Base-by-base conservation (phyloP, 2,888 invertebrate species). In the Steinernema carpocapsae region DNA sequence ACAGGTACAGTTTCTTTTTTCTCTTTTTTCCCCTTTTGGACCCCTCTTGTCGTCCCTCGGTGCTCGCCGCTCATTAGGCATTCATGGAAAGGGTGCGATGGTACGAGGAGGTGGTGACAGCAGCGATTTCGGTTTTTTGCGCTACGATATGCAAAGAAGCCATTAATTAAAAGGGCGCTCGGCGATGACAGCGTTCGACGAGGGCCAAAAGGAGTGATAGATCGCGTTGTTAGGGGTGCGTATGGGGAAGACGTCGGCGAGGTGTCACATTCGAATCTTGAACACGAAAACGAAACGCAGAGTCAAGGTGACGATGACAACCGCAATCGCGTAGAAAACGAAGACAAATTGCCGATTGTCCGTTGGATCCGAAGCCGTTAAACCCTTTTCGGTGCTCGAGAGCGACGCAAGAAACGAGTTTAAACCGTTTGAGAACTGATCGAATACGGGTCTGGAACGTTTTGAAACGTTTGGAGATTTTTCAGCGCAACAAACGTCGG, bases 1-100 rank as follows among this genome's bases (percentile, higher is more conserved):
- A 74, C 78, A 19, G 73, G 72, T 72, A 7, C 19, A 51, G 17
- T 46, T 19, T 45, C 51, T 19, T 19, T 19, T 10, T 51, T 19
- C 51, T 6, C 51, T 51, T 10, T 51, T 51, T 51, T n/a, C 14
- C 43, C 10, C 43, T 43, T 43, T 14, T 7, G 43, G 43, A 43
- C 43, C 43, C 14, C 43, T 43, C n/a, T n/a, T n/a, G n/a, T n/a
- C n/a, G n/a, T n/a, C n/a, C n/a, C n/a, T n/a, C n/a, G n/a, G n/a
- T n/a, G n/a, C n/a, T n/a, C n/a, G n/a, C n/a, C n/a, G 10, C 43
- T 43, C 43, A 43, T 43, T 43, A 43, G 43, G 14, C 7, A 43
- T 43, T 43, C 43, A 43, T 14, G 43, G n/a, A n/a, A n/a, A n/a
- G n/a, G n/a, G n/a, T n/a, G n/a, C n/a, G n/a, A n/a, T n/a, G n/a